Evolutionary conservation across 2,888 invertebrate genomes (phyloP).

Genomic region (Tortrix viridana): DNA sequence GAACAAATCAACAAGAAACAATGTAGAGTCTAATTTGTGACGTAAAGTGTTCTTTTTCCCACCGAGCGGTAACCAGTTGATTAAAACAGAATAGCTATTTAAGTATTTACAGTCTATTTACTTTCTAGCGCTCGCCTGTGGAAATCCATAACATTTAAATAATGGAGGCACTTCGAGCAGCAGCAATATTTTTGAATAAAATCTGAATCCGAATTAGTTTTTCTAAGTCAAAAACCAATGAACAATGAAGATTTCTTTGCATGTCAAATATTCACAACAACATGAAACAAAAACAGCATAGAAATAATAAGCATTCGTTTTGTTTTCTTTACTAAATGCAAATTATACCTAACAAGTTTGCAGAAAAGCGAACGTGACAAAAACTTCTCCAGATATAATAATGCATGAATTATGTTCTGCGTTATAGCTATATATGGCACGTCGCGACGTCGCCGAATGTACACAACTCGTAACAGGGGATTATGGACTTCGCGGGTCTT

Average conservation of each 20-base stretch:
- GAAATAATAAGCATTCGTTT: not conserved
- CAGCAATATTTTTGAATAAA: not conserved
- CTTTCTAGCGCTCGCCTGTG: conserved; percentile 25
- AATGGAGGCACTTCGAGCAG: conserved; percentile 8
- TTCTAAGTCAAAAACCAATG: too few relatives aligned
- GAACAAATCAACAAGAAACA: conserved; percentile 2
- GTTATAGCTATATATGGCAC: conserved; percentile 17
- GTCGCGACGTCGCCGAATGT: conserved; percentile 22
- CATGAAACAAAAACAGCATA: not conserved
- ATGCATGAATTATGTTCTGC: conserved; percentile 19
- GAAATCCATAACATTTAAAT: conserved; percentile 28
- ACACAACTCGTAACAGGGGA: conserved; percentile 27
- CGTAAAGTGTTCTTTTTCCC: conserved; percentile 16
- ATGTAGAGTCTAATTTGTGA: conserved; percentile 24
- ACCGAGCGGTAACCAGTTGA: conserved; percentile 10
- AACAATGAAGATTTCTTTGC: not conserved
- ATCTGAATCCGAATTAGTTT: not conserved
- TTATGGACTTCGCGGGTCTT: conserved; percentile 31
- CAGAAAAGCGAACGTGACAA: conserved; percentile 24
- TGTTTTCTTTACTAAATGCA: conserved; percentile 6
- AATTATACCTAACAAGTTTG: conserved; percentile 16
- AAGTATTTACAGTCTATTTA: conserved; percentile 31
- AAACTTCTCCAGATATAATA: conserved; percentile 17
- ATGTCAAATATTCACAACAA: not conserved
- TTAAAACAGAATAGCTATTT: conserved; percentile 28